Base-by-base conservation (phyloP, 1,140 invertebrate species). In the Magallana gigas region DNA sequence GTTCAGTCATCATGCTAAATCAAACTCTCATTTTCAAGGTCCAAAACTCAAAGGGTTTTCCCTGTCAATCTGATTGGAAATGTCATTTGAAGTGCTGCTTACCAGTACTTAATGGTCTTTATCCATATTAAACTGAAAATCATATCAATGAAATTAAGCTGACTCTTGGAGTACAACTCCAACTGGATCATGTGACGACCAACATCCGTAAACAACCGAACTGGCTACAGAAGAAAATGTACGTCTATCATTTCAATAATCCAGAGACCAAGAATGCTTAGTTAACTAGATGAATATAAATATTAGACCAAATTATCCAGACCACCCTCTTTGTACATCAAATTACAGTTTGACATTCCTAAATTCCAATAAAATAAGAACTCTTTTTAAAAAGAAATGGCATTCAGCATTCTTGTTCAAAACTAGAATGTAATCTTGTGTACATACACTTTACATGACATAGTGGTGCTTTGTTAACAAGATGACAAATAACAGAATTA, bases 371-470 rank as follows among this genome's bases (percentile, higher is more conserved):
- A 76, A 36, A 76, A 76, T 23, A 12, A 5, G 5, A 64, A n/a
- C 16, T 16, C 60, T 16, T 18, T 62, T n/a, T 23, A 23, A 23
- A 62, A n/a, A 16, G 60, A 12, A 62, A n/a, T n/a, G n/a, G 14
- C 60, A 9, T 76, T 76, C 23, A 76, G 12, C 9, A 76, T 71
- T 71, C 23, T 71, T 71, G 4, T 71, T 23, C 12, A 4, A 68
- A 1, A 68, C 36, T 8, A 71, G 11, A 71, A 71, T 71, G 36
- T 48, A 48, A 48, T 48, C 11, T 62, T 62, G 23, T 76, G 68
- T 76, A 48, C 68, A 76, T 76, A 36, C 68, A 76, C 68, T 76
- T 36, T 23, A 29, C 68, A 76, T 18, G 68, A 23, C 23, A 76
- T 29, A 76, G 18, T 76, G 9, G 8, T 36, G 23, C 68, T 29